Evolutionary conservation across 2,797 vertebrate genomes (phyloP).

Genomic region (Lutjanus campechanus): DNA sequence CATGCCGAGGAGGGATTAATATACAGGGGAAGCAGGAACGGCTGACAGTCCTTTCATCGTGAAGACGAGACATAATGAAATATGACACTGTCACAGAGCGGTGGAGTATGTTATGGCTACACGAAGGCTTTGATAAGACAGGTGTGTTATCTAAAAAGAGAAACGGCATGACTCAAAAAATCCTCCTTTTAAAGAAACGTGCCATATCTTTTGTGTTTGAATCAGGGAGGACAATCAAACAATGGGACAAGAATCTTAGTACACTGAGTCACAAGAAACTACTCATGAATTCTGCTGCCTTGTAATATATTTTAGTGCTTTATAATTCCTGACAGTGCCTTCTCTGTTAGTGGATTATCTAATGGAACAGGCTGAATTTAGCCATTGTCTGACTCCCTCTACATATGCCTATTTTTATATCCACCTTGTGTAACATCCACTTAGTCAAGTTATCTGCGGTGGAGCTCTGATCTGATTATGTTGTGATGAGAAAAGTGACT

Average conservation of each 20-base stretch:
- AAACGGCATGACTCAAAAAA: slow-evolving; percentile 6
- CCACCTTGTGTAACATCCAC: slow-evolving; percentile 48
- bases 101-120: slow-evolving; percentile 60
- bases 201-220: background rate
- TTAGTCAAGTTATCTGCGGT: slow-evolving; percentile 35
- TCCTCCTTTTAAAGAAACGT: background rate
- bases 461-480: slow-evolving; percentile 41
- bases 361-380: slow-evolving; percentile 39
- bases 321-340: slow-evolving; percentile 23
- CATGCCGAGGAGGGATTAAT: slow-evolving; percentile 36
- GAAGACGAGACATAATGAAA: slow-evolving; percentile 55
- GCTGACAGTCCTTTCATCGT: slow-evolving; percentile 61
- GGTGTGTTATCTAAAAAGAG: slow-evolving; percentile 47
- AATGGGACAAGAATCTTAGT: background rate
- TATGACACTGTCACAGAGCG: slow-evolving; percentile 51
- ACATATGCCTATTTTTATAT: slow-evolving; percentile 55
- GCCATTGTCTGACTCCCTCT: slow-evolving; percentile 30
- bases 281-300: slow-evolving; percentile 5
- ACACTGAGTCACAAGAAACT: background rate
- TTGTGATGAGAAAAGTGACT: slow-evolving; percentile 15
- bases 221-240: slow-evolving; percentile 3
- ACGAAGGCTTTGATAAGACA: slow-evolving; percentile 47
- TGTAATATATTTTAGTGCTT: slow-evolving; percentile 15
- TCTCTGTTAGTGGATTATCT: slow-evolving; percentile 40
- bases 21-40: slow-evolving; percentile 40